Conservation (phyloP, 2,888 invertebrate genomes). For the Philereme vetulata region DNA sequence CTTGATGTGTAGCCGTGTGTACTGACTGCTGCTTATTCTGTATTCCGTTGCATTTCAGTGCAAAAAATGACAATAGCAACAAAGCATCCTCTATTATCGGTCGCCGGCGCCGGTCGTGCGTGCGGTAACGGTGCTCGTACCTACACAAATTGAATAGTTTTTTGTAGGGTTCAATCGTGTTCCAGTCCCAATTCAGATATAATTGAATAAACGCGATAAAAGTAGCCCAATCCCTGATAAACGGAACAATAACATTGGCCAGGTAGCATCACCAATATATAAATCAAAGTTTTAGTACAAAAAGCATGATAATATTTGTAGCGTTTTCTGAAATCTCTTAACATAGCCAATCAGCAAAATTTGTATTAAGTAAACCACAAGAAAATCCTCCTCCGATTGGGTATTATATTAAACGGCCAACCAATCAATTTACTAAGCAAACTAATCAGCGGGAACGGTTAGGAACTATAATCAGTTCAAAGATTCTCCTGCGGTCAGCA, state of each 20-base stretch:
- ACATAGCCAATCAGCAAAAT: slow-evolving; percentile 1
- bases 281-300: neutral
- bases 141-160: slow-evolving; percentile 73
- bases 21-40: slow-evolving; percentile 38
- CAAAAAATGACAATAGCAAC: slow-evolving; percentile 68
- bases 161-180: slow-evolving; percentile 62
- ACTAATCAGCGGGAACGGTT: slow-evolving; percentile 32
- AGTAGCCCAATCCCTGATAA: slow-evolving; percentile 8
- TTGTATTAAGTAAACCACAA: slow-evolving; percentile 8
- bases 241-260: neutral
- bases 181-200: slow-evolving; percentile 64
- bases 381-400: slow-evolving; percentile 4
- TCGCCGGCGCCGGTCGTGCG: slow-evolving; percentile 64
- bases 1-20: too few relatives aligned
- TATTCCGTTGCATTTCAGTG: slow-evolving; percentile 70
- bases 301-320: neutral
- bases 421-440: slow-evolving; percentile 30
- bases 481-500: slow-evolving; percentile 27
- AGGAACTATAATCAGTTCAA: slow-evolving; percentile 19
- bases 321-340: too few relatives aligned
- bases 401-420: slow-evolving; percentile 14
- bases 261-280: neutral
- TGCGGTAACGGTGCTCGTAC: slow-evolving; percentile 69
- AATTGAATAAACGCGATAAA: slow-evolving; percentile 61
- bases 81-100: slow-evolving; percentile 52